Evolutionary conservation across 92 coral and sea anemone genomes (phyloP).

Genomic region (Palythoa heliodiscus): DNA sequence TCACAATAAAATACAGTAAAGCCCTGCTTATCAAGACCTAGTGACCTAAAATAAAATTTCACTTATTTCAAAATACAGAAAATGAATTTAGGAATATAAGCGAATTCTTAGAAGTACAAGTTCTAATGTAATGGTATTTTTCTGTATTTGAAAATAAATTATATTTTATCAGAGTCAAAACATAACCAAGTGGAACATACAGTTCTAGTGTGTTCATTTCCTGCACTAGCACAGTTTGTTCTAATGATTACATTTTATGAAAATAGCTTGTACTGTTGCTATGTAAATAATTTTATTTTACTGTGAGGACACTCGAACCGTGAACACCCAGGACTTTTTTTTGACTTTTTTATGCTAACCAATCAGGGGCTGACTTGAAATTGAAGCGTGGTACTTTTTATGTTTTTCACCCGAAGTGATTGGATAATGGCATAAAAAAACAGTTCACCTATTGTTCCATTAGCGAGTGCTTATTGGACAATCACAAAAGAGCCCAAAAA

Average conservation of each 20-base stretch:
- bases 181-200: constrained; percentile 3
- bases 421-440: background rate
- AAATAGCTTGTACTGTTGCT: constrained; percentile 8
- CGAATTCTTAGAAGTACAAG: constrained; percentile 3
- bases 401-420: background rate
- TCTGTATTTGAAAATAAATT: constrained; percentile 12
- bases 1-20: background rate
- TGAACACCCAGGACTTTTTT: background rate
- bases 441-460: background rate
- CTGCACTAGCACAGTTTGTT: constrained; percentile 25
- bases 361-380: constrained; percentile 5
- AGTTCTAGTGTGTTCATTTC: constrained; percentile 16
- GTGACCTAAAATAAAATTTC: constrained; percentile 11
- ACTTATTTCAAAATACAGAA: constrained; percentile 12
- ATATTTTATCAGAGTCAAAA: constrained; percentile 2
- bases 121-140: constrained; percentile 1
- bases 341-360: background rate
- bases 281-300: constrained; percentile 13
- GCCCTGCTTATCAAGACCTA: constrained; percentile 21
- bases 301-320: constrained; percentile 12
- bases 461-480: background rate
- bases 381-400: background rate
- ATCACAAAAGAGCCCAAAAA: background rate
- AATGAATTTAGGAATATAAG: background rate
- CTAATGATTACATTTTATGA: constrained; percentile 3